Conservation (phyloP, 2,888 invertebrate genomes). For the Odontothrips loti region DNA sequence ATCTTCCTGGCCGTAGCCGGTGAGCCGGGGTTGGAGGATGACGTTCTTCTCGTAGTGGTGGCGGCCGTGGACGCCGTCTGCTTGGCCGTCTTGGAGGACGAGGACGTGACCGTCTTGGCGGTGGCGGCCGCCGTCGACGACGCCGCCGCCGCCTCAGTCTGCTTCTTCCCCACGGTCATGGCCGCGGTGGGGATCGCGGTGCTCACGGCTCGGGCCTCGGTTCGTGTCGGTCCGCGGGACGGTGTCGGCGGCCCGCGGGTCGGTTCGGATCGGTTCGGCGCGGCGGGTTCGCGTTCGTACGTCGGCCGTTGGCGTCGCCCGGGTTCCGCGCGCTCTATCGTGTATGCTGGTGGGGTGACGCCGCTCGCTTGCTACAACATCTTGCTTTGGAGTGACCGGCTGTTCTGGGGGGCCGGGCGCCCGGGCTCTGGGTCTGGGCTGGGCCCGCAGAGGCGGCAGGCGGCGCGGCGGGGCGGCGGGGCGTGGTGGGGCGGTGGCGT, state of each 20-base stretch:
- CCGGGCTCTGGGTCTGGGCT: neutral
- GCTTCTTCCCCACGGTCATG: constrained; percentile 19
- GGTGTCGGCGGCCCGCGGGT: neutral
- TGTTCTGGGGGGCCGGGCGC: neutral
- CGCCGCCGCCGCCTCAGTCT: neutral
- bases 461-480: neutral
- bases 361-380: constrained; percentile 7
- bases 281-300: neutral
- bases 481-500: neutral
- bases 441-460: neutral
- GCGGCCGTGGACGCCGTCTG: neutral
- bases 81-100: neutral
- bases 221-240: constrained; percentile 6
- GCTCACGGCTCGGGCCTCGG: neutral
- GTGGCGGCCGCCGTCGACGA: constrained; percentile 8
- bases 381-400: constrained; percentile 21
- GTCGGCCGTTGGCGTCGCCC: neutral
- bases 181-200: constrained; percentile 4
- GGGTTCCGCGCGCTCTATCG: neutral
- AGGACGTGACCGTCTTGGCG: neutral
- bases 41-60: neutral
- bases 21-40: neutral
- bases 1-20: neutral
- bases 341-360: neutral
- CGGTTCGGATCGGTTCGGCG: neutral